Conservation (phyloP, 2,113 vertebrate species). For the Ophthalmolycus amberensis region DNA sequence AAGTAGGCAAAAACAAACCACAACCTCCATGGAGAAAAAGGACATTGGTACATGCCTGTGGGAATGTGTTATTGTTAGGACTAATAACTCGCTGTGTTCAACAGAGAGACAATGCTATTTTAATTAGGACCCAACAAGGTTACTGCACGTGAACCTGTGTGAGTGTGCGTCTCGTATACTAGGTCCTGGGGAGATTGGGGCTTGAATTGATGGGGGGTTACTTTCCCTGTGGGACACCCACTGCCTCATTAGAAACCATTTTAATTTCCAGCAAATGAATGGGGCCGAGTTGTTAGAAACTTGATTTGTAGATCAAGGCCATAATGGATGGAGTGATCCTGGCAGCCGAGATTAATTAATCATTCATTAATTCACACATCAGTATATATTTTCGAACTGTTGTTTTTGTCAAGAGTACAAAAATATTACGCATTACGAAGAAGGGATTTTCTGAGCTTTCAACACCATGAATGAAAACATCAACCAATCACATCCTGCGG, state of each 20-base stretch:
- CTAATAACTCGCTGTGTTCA: constrained; percentile 64
- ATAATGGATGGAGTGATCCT: constrained; percentile 41
- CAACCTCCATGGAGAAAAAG: constrained; percentile 45
- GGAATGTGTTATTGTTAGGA: constrained; percentile 66
- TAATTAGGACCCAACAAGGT: constrained; percentile 74
- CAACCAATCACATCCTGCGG: no score
- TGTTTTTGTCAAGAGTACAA: background rate
- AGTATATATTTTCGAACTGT: background rate
- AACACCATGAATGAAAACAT: background rate
- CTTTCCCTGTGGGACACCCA: constrained; percentile 67
- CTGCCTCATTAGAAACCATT: constrained; percentile 68
- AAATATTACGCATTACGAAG: background rate
- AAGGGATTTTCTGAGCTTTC: background rate
- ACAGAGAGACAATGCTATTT: constrained; percentile 54
- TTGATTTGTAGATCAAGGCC: constrained; percentile 60
- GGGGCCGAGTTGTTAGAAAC: constrained; percentile 47
- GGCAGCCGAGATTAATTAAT: background rate
- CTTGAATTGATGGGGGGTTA: constrained; percentile 44
- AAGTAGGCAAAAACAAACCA: constrained; percentile 48
- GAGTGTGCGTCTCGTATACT: constrained; percentile 63
- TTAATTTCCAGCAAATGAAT: constrained; percentile 74
- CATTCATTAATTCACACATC: background rate
- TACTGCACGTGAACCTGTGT: constrained; percentile 40
- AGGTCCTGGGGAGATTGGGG: constrained; percentile 71
- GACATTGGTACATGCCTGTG: constrained; percentile 55